Evolutionary conservation across 1,140 invertebrate genomes (phyloP).

Genomic region (Wasmannia auropunctata): DNA sequence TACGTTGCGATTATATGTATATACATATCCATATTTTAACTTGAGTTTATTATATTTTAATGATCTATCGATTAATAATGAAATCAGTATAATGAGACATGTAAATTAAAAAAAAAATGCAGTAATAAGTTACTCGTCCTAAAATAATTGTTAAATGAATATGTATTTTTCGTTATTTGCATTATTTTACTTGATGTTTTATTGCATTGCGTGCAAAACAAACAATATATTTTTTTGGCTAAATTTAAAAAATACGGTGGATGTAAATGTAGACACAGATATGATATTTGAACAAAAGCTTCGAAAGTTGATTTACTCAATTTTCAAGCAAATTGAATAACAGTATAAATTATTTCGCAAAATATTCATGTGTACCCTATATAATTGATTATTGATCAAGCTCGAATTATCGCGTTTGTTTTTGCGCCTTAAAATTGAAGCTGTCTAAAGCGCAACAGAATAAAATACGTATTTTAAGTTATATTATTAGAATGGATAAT

Average conservation of each 20-base stretch:
- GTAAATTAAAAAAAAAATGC: background rate
- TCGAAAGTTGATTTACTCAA: slow-evolving; percentile 17
- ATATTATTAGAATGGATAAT: background rate
- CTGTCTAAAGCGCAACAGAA: background rate
- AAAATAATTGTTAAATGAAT: background rate
- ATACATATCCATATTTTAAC: background rate
- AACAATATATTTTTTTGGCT: background rate
- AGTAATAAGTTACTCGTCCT: background rate
- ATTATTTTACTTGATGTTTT: slow-evolving; percentile 27
- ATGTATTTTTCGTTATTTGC: background rate
- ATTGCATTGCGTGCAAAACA: background rate
- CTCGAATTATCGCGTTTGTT: background rate
- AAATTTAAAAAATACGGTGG: background rate
- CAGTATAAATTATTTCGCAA: background rate
- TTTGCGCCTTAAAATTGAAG: background rate
- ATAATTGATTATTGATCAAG: background rate
- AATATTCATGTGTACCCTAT: slow-evolving; percentile 13
- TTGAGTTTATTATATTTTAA: background rate
- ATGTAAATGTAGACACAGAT: background rate
- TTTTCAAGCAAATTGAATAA: slow-evolving; percentile 14
- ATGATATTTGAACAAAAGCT: slow-evolving; percentile 31
- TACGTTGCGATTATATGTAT: background rate
- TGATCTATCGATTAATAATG: background rate
- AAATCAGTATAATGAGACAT: background rate
- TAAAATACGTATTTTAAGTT: background rate